phyloP scores from a whole-genome alignment of 2,113 vertebrate genomes.

The Dryoscopus gambensis region DNA sequence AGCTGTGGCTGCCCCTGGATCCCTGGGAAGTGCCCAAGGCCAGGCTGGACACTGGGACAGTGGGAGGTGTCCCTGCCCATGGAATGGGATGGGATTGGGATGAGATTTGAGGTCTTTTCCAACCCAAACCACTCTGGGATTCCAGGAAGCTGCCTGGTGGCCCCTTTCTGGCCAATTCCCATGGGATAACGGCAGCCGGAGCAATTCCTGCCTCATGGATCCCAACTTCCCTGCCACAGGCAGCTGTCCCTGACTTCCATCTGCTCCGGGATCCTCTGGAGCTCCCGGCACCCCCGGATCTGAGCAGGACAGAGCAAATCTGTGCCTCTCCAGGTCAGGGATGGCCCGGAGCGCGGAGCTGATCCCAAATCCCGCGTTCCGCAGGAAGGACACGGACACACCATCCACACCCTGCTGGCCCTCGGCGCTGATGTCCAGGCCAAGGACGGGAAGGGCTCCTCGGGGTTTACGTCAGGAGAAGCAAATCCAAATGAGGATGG shows the following conservation, averaged over 20 bases:
- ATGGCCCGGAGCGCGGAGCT: not conserved
- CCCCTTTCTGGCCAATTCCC: not conserved
- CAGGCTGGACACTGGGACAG: not conserved
- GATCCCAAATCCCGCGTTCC: not conserved
- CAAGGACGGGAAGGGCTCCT: conserved; percentile 80
- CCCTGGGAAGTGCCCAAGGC: not conserved
- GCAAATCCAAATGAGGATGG: too few species aligned
- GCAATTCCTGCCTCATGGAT: not conserved
- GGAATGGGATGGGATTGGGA: not conserved
- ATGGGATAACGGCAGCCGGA: not conserved
- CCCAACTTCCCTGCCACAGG: not conserved
- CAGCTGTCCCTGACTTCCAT: not conserved
- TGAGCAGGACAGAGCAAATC: too few species aligned
- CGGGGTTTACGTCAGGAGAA: too few species aligned
- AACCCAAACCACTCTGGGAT: not conserved
- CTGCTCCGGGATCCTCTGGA: not conserved
- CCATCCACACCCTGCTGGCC: conserved; percentile 77
- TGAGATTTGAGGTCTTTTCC: not conserved
- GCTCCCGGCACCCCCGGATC: not conserved
- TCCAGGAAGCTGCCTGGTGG: not conserved
- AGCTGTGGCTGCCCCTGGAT: not conserved
- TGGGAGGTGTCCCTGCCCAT: not conserved
- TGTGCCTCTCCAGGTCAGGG: not conserved
- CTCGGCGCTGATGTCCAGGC: conserved; percentile 81
- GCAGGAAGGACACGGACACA: conserved; percentile 86